Evolutionary conservation across 2,888 invertebrate species (phyloP).

Genomic region (Melanotus villosus): DNA sequence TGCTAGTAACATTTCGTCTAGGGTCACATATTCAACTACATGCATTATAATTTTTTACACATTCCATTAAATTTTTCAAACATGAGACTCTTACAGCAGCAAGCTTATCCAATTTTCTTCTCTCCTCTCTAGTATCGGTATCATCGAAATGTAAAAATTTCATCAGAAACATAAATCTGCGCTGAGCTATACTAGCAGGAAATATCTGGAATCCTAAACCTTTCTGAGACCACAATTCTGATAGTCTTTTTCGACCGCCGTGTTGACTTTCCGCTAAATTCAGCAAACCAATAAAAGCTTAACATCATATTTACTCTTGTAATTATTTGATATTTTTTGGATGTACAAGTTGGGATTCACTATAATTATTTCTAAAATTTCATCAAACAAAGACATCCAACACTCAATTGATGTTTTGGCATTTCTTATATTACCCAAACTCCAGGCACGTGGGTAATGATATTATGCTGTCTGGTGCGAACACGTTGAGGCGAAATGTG

Average conservation of each 20-base stretch:
- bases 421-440: not conserved
- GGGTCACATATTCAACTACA: conserved; percentile 34
- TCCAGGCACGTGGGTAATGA: conserved; percentile 1
- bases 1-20: conserved; percentile 41
- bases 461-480: not conserved
- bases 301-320: not conserved
- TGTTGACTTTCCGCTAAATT: conserved; percentile 5
- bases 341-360: not conserved
- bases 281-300: not conserved
- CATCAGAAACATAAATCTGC: not conserved
- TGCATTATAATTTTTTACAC: conserved; percentile 45
- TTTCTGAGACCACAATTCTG: not conserved
- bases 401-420: not conserved
- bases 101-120: not conserved
- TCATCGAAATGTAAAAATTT: not conserved
- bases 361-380: not conserved
- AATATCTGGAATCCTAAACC: not conserved
- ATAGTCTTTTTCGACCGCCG: not conserved
- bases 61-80: not conserved
- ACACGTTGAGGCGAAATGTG: not conserved
- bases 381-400: not conserved
- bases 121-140: not conserved
- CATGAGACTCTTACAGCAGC: not conserved
- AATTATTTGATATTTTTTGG: not conserved
- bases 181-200: not conserved